phyloP scores from a whole-genome alignment of 2,797 vertebrate species.

The Chaetophractus vellerosus region DNA sequence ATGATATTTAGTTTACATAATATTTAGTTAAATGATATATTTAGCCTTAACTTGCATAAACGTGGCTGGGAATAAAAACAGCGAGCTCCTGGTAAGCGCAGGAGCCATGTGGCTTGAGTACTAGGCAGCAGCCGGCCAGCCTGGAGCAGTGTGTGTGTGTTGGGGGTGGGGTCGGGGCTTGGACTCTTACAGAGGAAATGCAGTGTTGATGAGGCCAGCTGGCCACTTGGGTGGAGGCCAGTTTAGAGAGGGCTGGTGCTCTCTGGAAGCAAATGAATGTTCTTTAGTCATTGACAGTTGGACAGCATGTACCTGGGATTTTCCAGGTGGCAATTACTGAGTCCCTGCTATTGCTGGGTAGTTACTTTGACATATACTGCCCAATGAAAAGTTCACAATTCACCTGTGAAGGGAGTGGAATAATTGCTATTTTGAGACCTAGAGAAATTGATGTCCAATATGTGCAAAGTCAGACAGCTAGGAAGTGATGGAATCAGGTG shows the following conservation, averaged over 20 bases:
- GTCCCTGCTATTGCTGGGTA: neutral
- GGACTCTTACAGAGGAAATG: neutral
- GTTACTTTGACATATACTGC: neutral
- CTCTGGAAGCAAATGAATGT: neutral
- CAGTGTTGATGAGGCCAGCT: neutral
- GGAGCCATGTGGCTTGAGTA: neutral
- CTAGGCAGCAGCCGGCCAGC: neutral
- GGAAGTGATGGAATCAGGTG: neutral
- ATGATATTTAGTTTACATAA: neutral
- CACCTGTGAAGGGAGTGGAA: neutral
- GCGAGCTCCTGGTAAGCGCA: neutral
- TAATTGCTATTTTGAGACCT: neutral
- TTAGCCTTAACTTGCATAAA: neutral
- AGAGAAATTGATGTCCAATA: neutral
- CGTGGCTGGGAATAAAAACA: neutral
- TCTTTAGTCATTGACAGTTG: neutral
- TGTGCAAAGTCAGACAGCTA: neutral
- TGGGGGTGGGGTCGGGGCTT: neutral
- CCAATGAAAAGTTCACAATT: neutral
- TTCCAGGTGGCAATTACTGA: neutral
- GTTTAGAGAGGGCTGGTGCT: neutral
- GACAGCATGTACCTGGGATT: neutral
- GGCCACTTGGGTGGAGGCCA: neutral
- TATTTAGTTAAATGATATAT: conserved; percentile 30
- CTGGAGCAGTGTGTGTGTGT: neutral